Conservation (phyloP, 1,140 invertebrate genomes). For the Scaptomyza hsui region DNA sequence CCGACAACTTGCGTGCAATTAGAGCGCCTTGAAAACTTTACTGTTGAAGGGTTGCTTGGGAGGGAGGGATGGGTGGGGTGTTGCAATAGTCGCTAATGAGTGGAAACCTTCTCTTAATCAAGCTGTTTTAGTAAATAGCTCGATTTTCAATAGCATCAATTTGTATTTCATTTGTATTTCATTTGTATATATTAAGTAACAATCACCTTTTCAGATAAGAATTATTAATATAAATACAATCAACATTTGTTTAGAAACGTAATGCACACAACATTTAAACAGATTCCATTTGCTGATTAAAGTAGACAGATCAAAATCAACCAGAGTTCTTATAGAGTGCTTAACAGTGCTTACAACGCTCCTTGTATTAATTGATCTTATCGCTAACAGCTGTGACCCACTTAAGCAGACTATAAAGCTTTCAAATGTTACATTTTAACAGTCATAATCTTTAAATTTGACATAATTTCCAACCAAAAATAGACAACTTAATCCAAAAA, state of each 20-base stretch:
- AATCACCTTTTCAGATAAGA: constrained; percentile 8
- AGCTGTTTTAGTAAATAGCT: constrained; percentile 7
- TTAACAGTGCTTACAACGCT: too few species aligned
- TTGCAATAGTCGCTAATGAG: constrained; percentile 27
- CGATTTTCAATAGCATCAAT: too few species aligned
- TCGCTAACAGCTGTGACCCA: too few species aligned
- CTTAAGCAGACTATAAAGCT: too few species aligned
- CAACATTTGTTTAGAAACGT: background rate
- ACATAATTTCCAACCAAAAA: too few species aligned
- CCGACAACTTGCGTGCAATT: constrained; percentile 41
- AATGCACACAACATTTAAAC: background rate
- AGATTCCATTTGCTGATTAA: background rate
- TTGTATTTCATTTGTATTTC: too few species aligned
- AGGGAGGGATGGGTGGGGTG: background rate
- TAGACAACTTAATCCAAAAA: too few species aligned
- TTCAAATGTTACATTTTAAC: too few species aligned
- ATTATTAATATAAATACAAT: background rate
- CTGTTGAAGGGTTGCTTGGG: background rate
- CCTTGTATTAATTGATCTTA: too few species aligned
- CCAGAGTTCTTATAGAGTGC: too few species aligned
- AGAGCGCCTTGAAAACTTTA: constrained; percentile 47
- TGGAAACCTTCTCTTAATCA: background rate
- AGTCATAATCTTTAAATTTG: too few species aligned
- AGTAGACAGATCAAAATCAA: background rate
- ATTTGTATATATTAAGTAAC: too few species aligned